Conservation (phyloP, 2,888 invertebrate species). For the Notodromas monacha region DNA sequence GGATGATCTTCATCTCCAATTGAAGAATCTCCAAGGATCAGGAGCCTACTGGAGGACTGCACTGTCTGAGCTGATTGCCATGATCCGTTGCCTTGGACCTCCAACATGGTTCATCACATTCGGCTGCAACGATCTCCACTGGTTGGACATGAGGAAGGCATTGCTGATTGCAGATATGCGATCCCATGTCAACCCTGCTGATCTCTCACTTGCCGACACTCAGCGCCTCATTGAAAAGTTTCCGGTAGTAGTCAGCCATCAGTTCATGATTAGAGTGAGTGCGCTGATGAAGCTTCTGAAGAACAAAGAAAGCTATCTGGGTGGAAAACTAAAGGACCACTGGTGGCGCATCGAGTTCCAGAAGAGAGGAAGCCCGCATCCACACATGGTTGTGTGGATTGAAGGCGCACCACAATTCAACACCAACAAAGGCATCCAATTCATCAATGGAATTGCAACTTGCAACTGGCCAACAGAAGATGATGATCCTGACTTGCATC, state of each 20-base stretch:
- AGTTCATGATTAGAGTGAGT: no score
- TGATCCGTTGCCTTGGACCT: slow-evolving; percentile 8
- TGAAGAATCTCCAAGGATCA: slow-evolving; percentile 8
- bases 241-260: no score
- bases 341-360: slow-evolving; percentile 9
- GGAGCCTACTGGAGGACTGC: slow-evolving; percentile 8
- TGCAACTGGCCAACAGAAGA: not conserved
- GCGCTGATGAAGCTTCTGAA: no score
- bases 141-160: slow-evolving; percentile 9
- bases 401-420: slow-evolving; percentile 6
- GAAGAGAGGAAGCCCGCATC: slow-evolving; percentile 8
- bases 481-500: slow-evolving; percentile 5
- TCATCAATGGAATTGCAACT: not conserved
- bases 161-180: slow-evolving; percentile 9
- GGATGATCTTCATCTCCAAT: slow-evolving; percentile 8
- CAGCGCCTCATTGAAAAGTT: slow-evolving; percentile 7
- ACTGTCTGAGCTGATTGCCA: slow-evolving; percentile 8
- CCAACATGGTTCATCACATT: slow-evolving; percentile 9
- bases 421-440: slow-evolving; percentile 1
- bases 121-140: slow-evolving; percentile 9
- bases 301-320: no score
- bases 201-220: slow-evolving; percentile 6
- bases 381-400: slow-evolving; percentile 9
- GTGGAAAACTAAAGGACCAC: slow-evolving; percentile 8
- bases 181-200: slow-evolving; percentile 7